These are phyloP conservation scores for Helobdella robusta DNA, from an alignment of 2,888 invertebrate genomes.

Conservation along the genomic window DNA sequence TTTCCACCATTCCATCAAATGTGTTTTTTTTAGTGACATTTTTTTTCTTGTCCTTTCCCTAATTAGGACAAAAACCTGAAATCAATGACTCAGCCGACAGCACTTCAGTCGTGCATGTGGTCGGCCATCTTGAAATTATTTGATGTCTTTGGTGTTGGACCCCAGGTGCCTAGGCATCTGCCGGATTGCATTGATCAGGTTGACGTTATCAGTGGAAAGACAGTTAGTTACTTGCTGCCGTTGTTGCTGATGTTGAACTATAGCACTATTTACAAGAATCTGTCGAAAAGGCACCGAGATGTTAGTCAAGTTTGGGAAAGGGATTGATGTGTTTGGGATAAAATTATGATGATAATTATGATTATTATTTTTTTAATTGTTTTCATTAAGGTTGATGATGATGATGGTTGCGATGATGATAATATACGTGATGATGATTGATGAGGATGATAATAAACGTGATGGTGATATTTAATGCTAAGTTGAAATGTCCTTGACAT, in stretches of 20 bases:
- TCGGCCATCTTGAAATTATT: conserved; percentile 60
- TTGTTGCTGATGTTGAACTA: conserved; percentile 58
- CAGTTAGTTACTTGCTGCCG: conserved; percentile 62
- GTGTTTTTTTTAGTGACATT: neutral
- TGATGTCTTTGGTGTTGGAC: conserved; percentile 59
- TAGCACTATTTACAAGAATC: conserved; percentile 41
- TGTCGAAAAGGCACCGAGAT: conserved; percentile 39
- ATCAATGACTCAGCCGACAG: conserved; percentile 44
- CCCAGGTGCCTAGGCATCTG: neutral
- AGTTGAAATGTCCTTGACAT: too few species aligned
- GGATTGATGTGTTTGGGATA: too few species aligned
- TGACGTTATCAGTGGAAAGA: conserved; percentile 49
- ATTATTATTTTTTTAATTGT: neutral
- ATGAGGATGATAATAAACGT: too few species aligned
- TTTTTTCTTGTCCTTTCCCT: neutral
- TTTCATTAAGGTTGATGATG: neutral
- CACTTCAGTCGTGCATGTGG: conserved; percentile 64
- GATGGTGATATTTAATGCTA: too few species aligned
- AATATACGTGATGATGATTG: neutral
- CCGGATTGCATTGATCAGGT: neutral
- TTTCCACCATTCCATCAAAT: neutral
- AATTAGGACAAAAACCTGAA: conserved; percentile 15
- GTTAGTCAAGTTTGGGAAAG: too few species aligned
- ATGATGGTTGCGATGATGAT: neutral
- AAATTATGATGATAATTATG: neutral